Percentiles rank a stretch among this genome's conserved stretches.
Evolutionary conservation across 1,140 invertebrate genomes (phyloP).

Genomic region (Tetranychus urticae): DNA sequence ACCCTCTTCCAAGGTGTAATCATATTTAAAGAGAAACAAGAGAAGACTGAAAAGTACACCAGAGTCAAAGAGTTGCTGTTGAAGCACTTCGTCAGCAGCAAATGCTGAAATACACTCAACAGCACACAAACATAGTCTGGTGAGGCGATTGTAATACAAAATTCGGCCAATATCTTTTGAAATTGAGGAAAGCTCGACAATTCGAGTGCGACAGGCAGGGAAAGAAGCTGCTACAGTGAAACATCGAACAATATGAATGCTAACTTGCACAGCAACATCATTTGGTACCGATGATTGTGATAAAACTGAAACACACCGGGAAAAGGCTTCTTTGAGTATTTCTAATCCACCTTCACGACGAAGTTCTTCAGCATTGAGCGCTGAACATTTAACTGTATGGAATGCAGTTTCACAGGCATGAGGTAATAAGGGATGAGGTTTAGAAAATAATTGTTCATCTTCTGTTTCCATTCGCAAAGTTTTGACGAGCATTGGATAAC

Average conservation of each 20-base stretch:
- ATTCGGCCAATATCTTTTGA: conserved; percentile 68
- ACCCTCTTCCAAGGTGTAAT: conserved; percentile 90
- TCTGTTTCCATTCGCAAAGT: conserved; percentile 80
- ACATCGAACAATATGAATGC: conserved; percentile 66
- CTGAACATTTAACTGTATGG: conserved; percentile 86
- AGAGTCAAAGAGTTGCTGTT: conserved; percentile 66
- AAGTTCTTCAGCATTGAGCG: conserved; percentile 90
- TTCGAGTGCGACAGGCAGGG: conserved; percentile 59
- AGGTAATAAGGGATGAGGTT: conserved; percentile 53
- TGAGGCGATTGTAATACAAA: conserved; percentile 65
- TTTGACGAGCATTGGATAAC: conserved; percentile 89
- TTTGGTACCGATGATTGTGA: conserved; percentile 45
- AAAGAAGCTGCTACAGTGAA: conserved; percentile 88
- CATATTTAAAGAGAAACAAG: conserved; percentile 75
- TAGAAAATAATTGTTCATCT: conserved; percentile 78
- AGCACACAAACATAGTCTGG: conserved; percentile 48
- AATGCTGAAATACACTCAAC: conserved; percentile 63
- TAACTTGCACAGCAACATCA: conserved; percentile 75
- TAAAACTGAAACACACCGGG: conserved; percentile 68
- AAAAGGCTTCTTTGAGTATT: conserved; percentile 61
- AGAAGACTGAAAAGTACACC: conserved; percentile 81
- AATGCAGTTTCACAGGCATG: conserved; percentile 83
- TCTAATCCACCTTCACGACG: conserved; percentile 75
- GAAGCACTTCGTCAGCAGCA: conserved; percentile 52
- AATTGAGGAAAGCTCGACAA: conserved; percentile 52